These are phyloP conservation scores for Anabacerthia variegaticeps DNA, from an alignment of 2,797 vertebrate species.

Conservation along the genomic window DNA sequence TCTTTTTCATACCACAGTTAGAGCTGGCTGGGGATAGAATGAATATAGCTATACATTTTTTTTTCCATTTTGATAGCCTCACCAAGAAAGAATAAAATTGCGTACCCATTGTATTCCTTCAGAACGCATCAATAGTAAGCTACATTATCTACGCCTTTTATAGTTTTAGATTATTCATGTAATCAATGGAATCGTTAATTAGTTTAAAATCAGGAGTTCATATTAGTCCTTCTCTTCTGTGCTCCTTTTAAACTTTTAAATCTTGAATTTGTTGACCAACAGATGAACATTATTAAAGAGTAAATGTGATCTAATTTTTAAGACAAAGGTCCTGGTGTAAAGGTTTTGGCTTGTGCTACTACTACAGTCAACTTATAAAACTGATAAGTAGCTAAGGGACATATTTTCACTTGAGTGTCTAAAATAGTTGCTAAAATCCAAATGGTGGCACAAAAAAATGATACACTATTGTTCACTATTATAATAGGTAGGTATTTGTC, in stretches of 20 bases:
- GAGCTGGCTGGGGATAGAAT: background rate
- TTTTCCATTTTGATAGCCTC: conserved; percentile 1
- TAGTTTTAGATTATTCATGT: background rate
- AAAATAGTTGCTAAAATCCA: background rate
- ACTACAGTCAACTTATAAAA: background rate
- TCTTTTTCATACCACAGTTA: conserved; percentile 2
- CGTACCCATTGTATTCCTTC: background rate
- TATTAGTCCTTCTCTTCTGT: background rate
- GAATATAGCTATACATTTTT: conserved; percentile 4
- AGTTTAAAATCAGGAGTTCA: background rate
- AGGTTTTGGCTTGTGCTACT: background rate
- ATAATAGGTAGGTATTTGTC: background rate
- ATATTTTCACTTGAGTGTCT: background rate
- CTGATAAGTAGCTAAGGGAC: background rate
- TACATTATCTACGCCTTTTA: background rate
- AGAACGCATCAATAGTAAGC: background rate
- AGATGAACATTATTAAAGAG: background rate
- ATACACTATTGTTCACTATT: background rate
- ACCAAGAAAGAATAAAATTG: conserved; percentile 8
- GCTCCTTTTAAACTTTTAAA: background rate
- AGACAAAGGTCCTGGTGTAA: background rate
- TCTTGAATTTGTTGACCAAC: background rate
- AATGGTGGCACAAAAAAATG: background rate
- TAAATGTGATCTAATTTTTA: background rate
- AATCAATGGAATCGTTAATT: background rate